Evolutionary conservation across 64 coral and sea anemone genomes (phyloP).

Genomic region (Exaiptasia diaphana): DNA sequence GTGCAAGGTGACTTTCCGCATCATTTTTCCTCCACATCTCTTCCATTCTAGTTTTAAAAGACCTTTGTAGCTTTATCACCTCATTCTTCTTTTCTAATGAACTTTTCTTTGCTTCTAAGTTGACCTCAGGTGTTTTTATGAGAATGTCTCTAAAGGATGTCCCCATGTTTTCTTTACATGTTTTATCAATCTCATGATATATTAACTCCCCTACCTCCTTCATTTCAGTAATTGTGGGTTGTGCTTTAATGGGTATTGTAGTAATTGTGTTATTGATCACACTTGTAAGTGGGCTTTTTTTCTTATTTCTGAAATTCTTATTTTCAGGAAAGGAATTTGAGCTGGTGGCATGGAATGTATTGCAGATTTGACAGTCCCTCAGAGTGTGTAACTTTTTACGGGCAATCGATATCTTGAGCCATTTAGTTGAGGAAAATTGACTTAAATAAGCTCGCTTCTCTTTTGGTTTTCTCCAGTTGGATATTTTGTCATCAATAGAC

Average conservation of each 20-base stretch:
- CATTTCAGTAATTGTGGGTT: not conserved
- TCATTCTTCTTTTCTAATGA: not conserved
- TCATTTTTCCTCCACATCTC: not conserved
- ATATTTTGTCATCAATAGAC: not conserved
- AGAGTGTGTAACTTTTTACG: conserved; percentile 2
- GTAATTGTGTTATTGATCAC: too few relatives aligned
- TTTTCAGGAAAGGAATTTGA: not conserved
- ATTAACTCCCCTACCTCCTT: not conserved
- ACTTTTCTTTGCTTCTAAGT: not conserved
- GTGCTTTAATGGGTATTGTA: not conserved
- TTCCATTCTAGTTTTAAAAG: not conserved
- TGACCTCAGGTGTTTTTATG: not conserved
- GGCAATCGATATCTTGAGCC: not conserved
- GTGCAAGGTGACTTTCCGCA: not conserved
- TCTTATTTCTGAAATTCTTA: not conserved
- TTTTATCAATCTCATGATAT: not conserved
- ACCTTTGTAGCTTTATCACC: not conserved
- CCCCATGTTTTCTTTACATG: not conserved
- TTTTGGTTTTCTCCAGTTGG: not conserved
- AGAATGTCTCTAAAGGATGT: not conserved
- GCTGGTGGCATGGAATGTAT: not conserved
- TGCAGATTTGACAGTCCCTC: not conserved
- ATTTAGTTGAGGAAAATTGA: not conserved
- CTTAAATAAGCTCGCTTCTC: not conserved
- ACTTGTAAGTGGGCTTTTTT: not conserved